phyloP scores from a whole-genome alignment of 2,797 vertebrate species.

The Danio tinwini region DNA sequence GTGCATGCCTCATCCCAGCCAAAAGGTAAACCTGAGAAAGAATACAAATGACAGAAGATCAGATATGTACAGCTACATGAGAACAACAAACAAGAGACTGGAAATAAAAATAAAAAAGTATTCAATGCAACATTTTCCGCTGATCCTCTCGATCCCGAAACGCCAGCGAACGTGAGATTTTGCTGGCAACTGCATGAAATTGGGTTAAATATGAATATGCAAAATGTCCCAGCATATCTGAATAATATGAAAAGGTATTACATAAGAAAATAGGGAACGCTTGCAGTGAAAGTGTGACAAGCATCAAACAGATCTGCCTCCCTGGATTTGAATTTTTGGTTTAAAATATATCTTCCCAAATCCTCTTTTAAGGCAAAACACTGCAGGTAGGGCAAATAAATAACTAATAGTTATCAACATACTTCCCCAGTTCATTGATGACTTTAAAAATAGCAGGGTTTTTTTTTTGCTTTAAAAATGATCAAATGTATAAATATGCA shows the following conservation, averaged over 20 bases:
- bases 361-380: neutral
- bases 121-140: neutral
- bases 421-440: no score
- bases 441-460: no score
- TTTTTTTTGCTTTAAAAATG: no score
- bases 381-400: no score
- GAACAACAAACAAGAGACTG: conserved; percentile 7
- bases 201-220: conserved; percentile 7
- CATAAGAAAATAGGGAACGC: neutral
- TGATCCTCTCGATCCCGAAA: conserved; percentile 5
- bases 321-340: neutral
- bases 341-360: neutral
- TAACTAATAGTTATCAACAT: no score
- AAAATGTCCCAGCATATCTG: neutral
- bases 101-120: neutral
- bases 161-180: conserved; percentile 17
- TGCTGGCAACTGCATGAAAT: conserved; percentile 15
- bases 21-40: conserved; percentile 83
- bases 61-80: neutral
- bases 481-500: no score
- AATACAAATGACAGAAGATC: conserved; percentile 34
- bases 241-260: conserved; percentile 17
- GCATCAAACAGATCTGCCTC: neutral
- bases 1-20: conserved; percentile 93
- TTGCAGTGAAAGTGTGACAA: neutral